Evolutionary conservation across 2,797 vertebrate genomes (phyloP).

Genomic region (Acanthiza pusilla): DNA sequence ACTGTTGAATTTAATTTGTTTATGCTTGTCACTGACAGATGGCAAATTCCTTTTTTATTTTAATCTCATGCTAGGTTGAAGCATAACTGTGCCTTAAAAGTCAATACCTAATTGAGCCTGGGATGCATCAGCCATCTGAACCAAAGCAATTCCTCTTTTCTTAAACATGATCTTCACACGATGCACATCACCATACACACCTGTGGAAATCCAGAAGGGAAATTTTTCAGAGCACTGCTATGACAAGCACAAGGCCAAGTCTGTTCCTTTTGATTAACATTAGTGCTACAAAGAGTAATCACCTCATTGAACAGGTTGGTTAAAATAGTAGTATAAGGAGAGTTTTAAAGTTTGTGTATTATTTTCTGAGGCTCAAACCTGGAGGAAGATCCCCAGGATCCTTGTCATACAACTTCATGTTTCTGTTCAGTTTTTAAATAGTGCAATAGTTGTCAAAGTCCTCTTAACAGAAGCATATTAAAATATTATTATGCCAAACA

Average conservation of each 20-base stretch:
- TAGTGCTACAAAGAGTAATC: background rate
- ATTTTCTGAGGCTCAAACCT: background rate
- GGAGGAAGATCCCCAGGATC: background rate
- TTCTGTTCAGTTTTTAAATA: background rate
- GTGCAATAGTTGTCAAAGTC: background rate
- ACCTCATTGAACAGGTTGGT: background rate
- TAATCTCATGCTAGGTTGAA: background rate
- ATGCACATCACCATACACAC: conserved; percentile 90
- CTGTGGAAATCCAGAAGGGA: conserved; percentile 46
- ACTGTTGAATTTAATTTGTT: background rate
- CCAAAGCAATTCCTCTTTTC: conserved; percentile 88
- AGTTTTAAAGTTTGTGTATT: background rate
- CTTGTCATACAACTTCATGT: background rate
- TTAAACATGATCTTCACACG: conserved; percentile 94
- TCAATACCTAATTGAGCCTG: conserved; percentile 89
- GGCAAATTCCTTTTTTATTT: background rate
- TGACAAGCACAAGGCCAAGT: background rate
- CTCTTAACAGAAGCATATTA: background rate
- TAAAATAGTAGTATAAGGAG: background rate
- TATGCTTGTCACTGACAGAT: background rate
- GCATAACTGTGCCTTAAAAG: background rate
- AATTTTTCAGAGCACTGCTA: background rate
- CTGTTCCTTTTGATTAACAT: background rate
- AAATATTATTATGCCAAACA: background rate
- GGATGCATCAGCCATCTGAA: conserved; percentile 89